Percentiles rank a stretch among this genome's conserved stretches.
Evolutionary conservation across 2,888 invertebrate species (phyloP).

Genomic region (Netelia virgata): DNA sequence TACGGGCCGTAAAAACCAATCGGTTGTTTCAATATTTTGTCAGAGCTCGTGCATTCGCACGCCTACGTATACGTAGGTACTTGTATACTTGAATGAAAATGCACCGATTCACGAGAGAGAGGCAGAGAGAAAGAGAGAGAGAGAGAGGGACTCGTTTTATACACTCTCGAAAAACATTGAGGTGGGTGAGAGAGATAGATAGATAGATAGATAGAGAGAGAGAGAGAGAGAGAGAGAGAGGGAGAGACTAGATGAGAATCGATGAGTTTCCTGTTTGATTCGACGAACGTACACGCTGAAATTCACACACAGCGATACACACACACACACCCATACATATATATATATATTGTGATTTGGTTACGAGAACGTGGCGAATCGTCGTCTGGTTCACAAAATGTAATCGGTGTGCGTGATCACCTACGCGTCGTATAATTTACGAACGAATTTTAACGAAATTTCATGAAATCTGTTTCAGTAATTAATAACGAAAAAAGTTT

Average conservation of each 20-base stretch:
- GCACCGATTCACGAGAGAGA: constrained; percentile 3
- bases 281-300: background rate
- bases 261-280: background rate
- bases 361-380: constrained; percentile 10
- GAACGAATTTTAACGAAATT: too few species aligned
- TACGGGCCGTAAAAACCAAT: constrained; percentile 46
- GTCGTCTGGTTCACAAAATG: constrained; percentile 37
- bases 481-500: background rate
- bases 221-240: too few species aligned
- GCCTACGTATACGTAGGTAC: constrained; percentile 4
- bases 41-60: constrained; percentile 1
- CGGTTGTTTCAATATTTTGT: constrained; percentile 57
- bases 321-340: too few species aligned
- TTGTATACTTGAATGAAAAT: constrained; percentile 17
- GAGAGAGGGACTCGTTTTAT: constrained; percentile 8
- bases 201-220: too few species aligned
- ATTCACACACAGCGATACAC: background rate
- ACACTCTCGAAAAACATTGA: background rate
- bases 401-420: constrained; percentile 37
- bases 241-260: background rate
- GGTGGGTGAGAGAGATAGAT: too few species aligned
- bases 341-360: background rate
- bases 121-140: background rate
- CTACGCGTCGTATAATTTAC: background rate
- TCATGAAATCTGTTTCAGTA: too few species aligned